A percentile compares a stretch with the other conserved stretches of the same genome.
Conservation (phyloP, 2,113 vertebrate species). For the Nothocercus nigrocapillus region DNA sequence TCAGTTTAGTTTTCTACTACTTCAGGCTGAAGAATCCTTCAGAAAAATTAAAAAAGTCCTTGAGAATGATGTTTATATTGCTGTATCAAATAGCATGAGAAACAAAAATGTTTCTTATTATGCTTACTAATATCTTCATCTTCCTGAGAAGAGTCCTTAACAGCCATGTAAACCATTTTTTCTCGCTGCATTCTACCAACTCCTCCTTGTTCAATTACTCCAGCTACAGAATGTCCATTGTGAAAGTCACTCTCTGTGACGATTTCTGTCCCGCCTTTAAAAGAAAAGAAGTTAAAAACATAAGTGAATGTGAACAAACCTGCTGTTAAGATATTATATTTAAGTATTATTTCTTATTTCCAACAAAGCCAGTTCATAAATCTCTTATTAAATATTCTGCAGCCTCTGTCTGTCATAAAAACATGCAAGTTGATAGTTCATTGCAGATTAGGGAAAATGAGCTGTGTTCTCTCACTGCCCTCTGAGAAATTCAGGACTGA, state of each 20-base stretch:
- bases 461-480: not conserved
- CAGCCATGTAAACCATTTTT: constrained; percentile 99
- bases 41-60: not conserved
- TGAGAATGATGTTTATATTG: not conserved
- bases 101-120: constrained; percentile 44
- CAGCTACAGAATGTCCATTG: constrained; percentile 89
- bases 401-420: not conserved
- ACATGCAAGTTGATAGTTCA: not conserved
- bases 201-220: constrained; percentile 87
- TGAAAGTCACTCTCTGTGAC: constrained; percentile 96
- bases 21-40: constrained; percentile 14
- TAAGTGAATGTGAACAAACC: not conserved
- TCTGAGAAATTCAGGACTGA: not conserved
- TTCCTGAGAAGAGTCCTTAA: constrained; percentile 92
- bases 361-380: not conserved
- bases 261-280: constrained; percentile 94
- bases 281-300: constrained; percentile 40
- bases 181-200: constrained; percentile 91
- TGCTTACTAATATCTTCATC: constrained; percentile 91
- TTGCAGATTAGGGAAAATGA: not conserved
- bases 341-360: not conserved
- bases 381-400: not conserved
- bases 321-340: not conserved
- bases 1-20: constrained; percentile 16
- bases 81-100: constrained; percentile 5